Evolutionary conservation across 2,797 vertebrate species (phyloP), one percentile per base, ranked within the genome.

Genomic region (Bufotes viridis): DNA sequence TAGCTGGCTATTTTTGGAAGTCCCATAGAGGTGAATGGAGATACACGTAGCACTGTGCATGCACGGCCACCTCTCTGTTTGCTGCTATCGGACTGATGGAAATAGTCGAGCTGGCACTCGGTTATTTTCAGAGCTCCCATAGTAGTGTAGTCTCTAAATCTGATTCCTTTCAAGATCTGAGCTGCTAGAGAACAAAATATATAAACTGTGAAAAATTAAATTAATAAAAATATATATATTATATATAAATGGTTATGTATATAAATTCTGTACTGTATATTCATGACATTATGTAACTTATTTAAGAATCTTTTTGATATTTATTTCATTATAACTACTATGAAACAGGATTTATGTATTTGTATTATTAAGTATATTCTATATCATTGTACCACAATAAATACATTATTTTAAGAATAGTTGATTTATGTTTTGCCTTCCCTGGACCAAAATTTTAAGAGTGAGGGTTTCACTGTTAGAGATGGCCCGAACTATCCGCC

Each of bases 251-350:
- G 2, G 9, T 42, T 57, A 57, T 57, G 12, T 57, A 57, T 57
- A 57, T 42, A 29, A 82, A 2, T n/a, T 82, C 14, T 51, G 24
- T 57, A 42, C 26, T 81, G 22, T 82, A 67, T 67, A 7, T 63
- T 6, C 17, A 81, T 20, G 26, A 49, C 58, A 13, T 24, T 24
- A 51, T 15, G 55, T 81, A 65, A 13, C 20, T 49, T 82, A 24
- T 82, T 82, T 67, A 67, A 55, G 10, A 15, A 7, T 65, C 22
- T 24, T 53, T 34, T 63, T 20, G 15, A 26, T 81, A 63, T 63
- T 81, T 81, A 81, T 81, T 75, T 5, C 20, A n/a, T 51, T n/a
- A 49, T 81, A 14, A 7, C n/a, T 79, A 79, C 34, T 49, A 81
- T n/a, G 26, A 1, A 63, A 63, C 70, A 14, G 22, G 63, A 82